Percentiles rank a stretch among this genome's conserved stretches.
phyloP scores from a whole-genome alignment of 2,113 vertebrate genomes.

The Petrocephalus microphthalmus region DNA sequence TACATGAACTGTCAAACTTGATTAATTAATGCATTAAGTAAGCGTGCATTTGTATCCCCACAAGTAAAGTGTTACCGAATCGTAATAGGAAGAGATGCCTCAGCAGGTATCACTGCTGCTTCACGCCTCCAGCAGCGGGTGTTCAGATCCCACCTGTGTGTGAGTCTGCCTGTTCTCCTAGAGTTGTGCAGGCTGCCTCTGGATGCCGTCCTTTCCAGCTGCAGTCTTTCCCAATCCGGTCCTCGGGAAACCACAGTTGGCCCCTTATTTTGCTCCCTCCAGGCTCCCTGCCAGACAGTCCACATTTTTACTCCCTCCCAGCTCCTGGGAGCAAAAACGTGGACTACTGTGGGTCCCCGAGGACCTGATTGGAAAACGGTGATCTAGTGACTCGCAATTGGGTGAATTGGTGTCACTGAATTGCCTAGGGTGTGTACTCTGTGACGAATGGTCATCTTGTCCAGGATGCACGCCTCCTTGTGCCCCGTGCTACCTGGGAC shows the following conservation, averaged over 20 bases:
- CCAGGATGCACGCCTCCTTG: background rate
- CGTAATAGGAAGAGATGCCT: background rate
- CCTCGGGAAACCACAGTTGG: background rate
- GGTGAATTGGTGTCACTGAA: background rate
- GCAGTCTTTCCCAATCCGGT: background rate
- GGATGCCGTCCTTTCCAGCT: background rate
- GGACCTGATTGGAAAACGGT: background rate
- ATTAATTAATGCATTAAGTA: no score
- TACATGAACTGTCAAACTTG: no score
- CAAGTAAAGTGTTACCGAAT: background rate
- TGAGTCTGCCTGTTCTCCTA: background rate
- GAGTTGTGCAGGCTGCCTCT: background rate
- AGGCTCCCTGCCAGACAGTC: background rate
- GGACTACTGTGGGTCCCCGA: background rate
- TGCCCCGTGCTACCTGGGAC: background rate
- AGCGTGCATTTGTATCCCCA: no score
- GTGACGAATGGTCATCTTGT: background rate
- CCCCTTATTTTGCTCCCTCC: background rate
- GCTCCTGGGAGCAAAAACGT: background rate
- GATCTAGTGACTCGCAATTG: background rate
- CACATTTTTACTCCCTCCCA: background rate
- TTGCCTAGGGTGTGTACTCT: background rate
- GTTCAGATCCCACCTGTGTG: background rate
- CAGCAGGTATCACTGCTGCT: background rate
- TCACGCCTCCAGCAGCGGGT: background rate